Evolutionary conservation across 2,888 invertebrate species (phyloP), one percentile per base, ranked within the genome.

Genomic region (Germaria angustata): DNA sequence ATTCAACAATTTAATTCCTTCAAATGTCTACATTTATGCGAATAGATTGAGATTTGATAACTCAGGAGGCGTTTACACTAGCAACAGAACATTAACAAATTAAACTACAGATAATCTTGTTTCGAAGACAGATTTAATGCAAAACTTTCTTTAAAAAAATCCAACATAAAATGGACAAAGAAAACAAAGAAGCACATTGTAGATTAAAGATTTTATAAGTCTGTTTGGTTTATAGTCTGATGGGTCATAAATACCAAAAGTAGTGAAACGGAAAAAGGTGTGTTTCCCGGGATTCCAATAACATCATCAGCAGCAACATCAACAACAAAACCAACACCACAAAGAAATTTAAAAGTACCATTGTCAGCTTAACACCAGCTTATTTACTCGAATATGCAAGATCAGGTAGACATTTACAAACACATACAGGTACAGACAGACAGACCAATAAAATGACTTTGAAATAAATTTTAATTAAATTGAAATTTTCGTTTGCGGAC

Each of bases 381-480:
- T 71, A 79, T 82, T 75, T 75, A 24, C 69, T 71, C 59, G 51
- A 68, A 69, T 73, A 78, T 81, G 81, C 81, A 44, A 81, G 76
- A 77, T 39, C 59, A 22, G 61, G 61, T 57, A 53, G 79, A 77
- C 73, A 7, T 44, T 65, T 49, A 20, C 15, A 51, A 53, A 63
- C 39, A 61, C 24, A 59, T 36, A 63, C 32, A 53, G 15, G n/a
- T n/a, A 49, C 63, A 20, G 72, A 72, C 72, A 49, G 82, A 78
- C 75, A 72, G 51, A 46, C 46, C 69, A 76, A 66, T 68, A 36
- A 71, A 75, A 73, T 68, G 57, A 59, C 68, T 51, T 66, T 61
- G 61, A 84, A 83, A 76, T 76, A 71, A 80, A 78, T 66, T 72
- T 81, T 84, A 84, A 84, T 84, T 84, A 84, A 84, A 84, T 66